These are phyloP conservation scores for Zaprionus inermis DNA, from an alignment of 1,140 invertebrate genomes.

Conservation along the genomic window DNA sequence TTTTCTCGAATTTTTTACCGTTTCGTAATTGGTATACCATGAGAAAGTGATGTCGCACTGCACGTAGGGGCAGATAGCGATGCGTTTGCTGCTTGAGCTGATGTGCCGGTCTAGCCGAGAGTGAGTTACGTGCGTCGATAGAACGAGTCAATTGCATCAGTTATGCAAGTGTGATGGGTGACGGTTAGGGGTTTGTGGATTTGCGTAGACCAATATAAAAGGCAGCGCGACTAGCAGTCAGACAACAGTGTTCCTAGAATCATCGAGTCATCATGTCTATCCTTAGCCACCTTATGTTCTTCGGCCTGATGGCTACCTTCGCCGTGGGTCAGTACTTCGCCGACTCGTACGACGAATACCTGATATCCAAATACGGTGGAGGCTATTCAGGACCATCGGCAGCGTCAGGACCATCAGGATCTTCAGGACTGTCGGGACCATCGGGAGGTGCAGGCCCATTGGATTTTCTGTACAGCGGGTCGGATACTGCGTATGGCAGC, in stretches of 20 bases:
- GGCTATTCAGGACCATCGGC: background rate
- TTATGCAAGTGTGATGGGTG: background rate
- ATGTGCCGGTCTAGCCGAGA: slow-evolving; percentile 9
- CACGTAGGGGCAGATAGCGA: background rate
- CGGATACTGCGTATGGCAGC: background rate
- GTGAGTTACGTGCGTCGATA: slow-evolving; percentile 40
- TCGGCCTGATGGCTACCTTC: slow-evolving; percentile 5
- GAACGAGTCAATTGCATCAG: background rate
- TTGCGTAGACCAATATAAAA: slow-evolving; percentile 18
- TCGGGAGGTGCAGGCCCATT: background rate
- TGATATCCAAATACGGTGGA: background rate
- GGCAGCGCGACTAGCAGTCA: slow-evolving; percentile 5
- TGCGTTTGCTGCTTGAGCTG: background rate
- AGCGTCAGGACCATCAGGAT: no score
- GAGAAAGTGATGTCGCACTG: background rate
- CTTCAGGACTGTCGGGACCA: background rate
- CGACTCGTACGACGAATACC: slow-evolving; percentile 19
- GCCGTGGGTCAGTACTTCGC: slow-evolving; percentile 33
- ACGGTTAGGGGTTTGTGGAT: background rate
- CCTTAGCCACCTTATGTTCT: slow-evolving; percentile 20
- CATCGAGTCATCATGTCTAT: slow-evolving; percentile 26
- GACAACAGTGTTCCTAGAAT: slow-evolving; percentile 10
- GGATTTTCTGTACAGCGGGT: slow-evolving; percentile 12
- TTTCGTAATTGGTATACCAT: slow-evolving; percentile 1
- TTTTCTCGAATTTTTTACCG: background rate